These are phyloP conservation scores for Xestia c-nigrum DNA, from an alignment of 2,888 invertebrate species.

Conservation along the genomic window DNA sequence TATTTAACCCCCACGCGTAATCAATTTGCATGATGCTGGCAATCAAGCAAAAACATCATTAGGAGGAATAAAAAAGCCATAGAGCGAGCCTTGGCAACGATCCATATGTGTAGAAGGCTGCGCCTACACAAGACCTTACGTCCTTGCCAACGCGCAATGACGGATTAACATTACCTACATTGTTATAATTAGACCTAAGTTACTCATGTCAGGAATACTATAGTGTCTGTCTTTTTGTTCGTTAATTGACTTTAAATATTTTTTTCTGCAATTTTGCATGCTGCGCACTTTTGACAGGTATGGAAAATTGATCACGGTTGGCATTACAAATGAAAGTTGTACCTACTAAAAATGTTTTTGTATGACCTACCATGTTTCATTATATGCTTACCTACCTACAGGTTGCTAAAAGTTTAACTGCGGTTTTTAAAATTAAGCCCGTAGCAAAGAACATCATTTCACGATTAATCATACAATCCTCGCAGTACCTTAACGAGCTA, in stretches of 20 bases:
- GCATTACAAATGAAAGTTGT: slow-evolving; percentile 1
- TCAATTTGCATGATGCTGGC: slow-evolving; percentile 69
- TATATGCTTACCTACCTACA: background rate
- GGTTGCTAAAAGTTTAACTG: background rate
- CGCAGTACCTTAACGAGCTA: background rate
- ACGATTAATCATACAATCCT: background rate
- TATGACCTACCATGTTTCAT: too few relatives aligned
- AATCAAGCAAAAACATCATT: slow-evolving; percentile 64
- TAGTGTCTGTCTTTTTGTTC: slow-evolving; percentile 37
- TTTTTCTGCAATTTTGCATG: slow-evolving; percentile 5
- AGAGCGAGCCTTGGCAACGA: slow-evolving; percentile 75
- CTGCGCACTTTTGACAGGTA: background rate
- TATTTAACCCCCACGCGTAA: slow-evolving; percentile 66
- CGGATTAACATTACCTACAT: slow-evolving; percentile 38
- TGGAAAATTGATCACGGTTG: slow-evolving; percentile 3
- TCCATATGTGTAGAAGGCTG: slow-evolving; percentile 73
- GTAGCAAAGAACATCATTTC: background rate
- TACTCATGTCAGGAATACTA: slow-evolving; percentile 52
- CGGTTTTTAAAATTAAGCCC: background rate
- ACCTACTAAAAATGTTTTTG: background rate
- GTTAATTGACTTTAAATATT: background rate
- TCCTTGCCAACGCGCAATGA: slow-evolving; percentile 67
- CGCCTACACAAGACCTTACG: slow-evolving; percentile 76
- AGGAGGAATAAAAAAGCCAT: slow-evolving; percentile 63
- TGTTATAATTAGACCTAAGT: slow-evolving; percentile 14